phyloP scores from a whole-genome alignment of 1,140 invertebrate species.

The Daktulosphaira vitifoliae region DNA sequence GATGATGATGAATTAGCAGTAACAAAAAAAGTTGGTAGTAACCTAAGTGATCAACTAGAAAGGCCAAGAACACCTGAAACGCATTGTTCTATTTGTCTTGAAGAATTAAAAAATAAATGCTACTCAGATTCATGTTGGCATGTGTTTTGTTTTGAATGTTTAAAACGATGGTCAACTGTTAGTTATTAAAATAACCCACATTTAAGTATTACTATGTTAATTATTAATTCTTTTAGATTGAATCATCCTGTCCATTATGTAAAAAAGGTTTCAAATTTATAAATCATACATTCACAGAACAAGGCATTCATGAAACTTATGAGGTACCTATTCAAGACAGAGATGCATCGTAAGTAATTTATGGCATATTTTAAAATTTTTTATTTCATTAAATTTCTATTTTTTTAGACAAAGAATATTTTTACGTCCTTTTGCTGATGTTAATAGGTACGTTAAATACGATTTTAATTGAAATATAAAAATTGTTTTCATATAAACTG shows the following conservation, averaged over 20 bases:
- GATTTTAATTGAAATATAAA: too few relatives aligned
- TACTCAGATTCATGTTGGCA: constrained; percentile 14
- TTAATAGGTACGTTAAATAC: not conserved
- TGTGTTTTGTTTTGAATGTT: constrained; percentile 23
- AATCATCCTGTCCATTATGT: constrained; percentile 14
- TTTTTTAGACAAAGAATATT: constrained; percentile 2
- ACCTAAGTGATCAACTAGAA: too few relatives aligned
- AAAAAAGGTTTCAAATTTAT: not conserved
- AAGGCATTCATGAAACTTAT: not conserved
- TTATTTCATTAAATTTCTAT: not conserved
- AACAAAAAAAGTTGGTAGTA: too few relatives aligned
- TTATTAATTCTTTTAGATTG: not conserved
- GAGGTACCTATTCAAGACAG: not conserved
- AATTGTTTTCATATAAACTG: too few relatives aligned
- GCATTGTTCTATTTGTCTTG: constrained; percentile 21
- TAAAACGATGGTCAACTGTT: constrained; percentile 15
- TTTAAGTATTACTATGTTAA: not conserved
- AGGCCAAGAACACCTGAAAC: not conserved
- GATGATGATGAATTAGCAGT: too few relatives aligned
- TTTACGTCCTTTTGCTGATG: not conserved
- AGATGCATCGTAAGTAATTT: not conserved
- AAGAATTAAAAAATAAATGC: constrained; percentile 6
- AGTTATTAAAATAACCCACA: not conserved
- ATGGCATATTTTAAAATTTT: not conserved
- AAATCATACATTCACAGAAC: not conserved